Conservation (phyloP, 1,140 invertebrate genomes). For the Cherax quadricarinatus region DNA sequence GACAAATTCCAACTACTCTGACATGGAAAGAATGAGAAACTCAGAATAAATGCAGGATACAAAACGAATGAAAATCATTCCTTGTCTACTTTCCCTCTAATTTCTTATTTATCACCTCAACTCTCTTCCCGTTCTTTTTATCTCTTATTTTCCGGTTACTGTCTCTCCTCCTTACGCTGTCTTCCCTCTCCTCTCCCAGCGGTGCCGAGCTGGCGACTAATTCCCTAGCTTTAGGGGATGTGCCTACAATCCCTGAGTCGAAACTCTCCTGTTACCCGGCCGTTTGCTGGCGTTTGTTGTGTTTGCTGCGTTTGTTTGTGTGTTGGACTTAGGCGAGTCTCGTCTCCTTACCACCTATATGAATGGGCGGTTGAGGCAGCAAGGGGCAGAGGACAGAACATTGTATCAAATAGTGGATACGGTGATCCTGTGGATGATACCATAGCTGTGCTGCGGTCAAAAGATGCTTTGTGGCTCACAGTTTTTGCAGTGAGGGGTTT, state of each 20-base stretch:
- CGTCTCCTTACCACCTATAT: conserved; percentile 1
- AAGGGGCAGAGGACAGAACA: not conserved
- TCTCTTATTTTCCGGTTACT: conserved; percentile 15
- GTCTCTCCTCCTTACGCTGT: conserved; percentile 1
- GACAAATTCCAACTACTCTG: no score
- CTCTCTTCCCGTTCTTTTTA: not conserved
- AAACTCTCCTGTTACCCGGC: conserved; percentile 7
- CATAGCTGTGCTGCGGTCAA: not conserved
- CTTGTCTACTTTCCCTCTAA: no score
- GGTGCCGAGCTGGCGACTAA: conserved; percentile 27
- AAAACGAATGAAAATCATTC: no score
- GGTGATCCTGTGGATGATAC: not conserved
- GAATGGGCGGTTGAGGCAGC: conserved; percentile 7
- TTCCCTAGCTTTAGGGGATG: conserved; percentile 43
- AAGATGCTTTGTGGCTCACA: not conserved
- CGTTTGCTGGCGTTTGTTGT: conserved; percentile 41
- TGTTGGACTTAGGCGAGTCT: conserved; percentile 34
- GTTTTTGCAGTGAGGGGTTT: not conserved
- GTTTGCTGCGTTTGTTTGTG: conserved; percentile 55
- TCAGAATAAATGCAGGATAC: no score
- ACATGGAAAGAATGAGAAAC: no score
- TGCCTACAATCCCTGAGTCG: conserved; percentile 23
- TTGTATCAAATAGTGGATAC: not conserved
- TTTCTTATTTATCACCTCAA: not conserved
- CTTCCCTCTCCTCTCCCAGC: conserved; percentile 11